Evolutionary conservation across 2,888 invertebrate genomes (phyloP).

Genomic region (Harpagoxenus sublaevis): DNA sequence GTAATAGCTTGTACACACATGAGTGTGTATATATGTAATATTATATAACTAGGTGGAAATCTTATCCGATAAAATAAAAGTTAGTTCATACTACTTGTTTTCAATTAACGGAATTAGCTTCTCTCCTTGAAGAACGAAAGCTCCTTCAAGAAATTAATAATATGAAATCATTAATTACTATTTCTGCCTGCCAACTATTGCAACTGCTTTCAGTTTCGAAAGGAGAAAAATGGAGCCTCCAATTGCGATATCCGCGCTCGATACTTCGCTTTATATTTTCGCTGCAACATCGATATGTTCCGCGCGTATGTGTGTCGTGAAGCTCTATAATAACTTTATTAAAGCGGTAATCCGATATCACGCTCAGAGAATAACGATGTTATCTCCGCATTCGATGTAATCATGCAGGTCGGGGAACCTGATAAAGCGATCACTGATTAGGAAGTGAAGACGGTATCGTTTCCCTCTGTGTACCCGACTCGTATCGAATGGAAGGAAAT

Average conservation of each 20-base stretch:
- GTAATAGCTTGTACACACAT: not conserved
- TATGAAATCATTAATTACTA: not conserved
- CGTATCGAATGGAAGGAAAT: constrained; percentile 25
- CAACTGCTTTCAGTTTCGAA: constrained; percentile 27
- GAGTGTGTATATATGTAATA: not conserved
- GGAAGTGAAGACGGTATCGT: constrained; percentile 41
- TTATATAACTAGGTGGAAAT: not conserved
- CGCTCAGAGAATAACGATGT: constrained; percentile 68
- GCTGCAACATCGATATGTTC: constrained; percentile 9
- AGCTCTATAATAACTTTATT: constrained; percentile 68
- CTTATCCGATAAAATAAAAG: not conserved
- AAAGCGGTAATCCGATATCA: constrained; percentile 68
- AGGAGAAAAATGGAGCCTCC: constrained; percentile 27
- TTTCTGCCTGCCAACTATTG: not conserved
- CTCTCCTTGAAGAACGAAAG: not conserved
- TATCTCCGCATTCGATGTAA: constrained; percentile 70
- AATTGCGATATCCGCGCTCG: constrained; percentile 9
- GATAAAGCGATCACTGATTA: constrained; percentile 69
- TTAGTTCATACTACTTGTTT: not conserved
- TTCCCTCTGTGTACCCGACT: not conserved
- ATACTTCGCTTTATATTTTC: constrained; percentile 42
- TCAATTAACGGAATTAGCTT: constrained; percentile 5
- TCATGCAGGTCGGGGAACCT: constrained; percentile 62
- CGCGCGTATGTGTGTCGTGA: constrained; percentile 12
- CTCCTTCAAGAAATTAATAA: not conserved